Conservation (phyloP, 2,797 vertebrate genomes). For the Bucorvus abyssinicus region DNA sequence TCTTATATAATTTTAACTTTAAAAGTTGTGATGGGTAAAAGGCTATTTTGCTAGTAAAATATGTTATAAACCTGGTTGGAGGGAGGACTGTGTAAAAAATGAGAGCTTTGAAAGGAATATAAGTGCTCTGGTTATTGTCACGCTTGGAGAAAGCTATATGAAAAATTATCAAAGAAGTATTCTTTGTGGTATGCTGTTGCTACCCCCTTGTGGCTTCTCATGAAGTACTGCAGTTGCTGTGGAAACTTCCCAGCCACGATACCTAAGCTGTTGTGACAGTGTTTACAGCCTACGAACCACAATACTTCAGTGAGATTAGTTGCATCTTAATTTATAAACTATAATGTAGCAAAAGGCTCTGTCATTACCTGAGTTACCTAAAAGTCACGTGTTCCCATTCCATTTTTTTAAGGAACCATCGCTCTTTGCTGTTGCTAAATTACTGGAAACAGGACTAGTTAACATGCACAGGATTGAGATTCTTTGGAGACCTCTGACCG, state of each 20-base stretch:
- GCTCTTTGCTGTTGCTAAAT: conserved; percentile 96
- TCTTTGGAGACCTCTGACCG: conserved; percentile 95
- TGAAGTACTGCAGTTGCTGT: background rate
- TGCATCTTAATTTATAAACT: background rate
- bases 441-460: conserved; percentile 95
- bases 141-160: background rate
- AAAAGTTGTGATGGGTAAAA: background rate
- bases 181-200: background rate
- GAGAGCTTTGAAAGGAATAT: rapidly evolving
- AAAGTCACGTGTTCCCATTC: background rate
- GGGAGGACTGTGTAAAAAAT: background rate
- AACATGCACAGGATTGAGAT: conserved; percentile 99
- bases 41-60: background rate
- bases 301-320: background rate
- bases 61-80: rapidly evolving
- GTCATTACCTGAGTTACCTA: background rate
- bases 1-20: background rate
- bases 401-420: conserved; percentile 87
- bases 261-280: background rate
- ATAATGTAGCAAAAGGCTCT: background rate
- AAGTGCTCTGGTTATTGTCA: background rate
- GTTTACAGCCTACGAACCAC: rapidly evolving
- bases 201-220: conserved; percentile 7
- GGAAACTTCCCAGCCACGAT: background rate
- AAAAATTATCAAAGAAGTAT: background rate